phyloP scores from a whole-genome alignment of 2,888 invertebrate genomes.

The Hydriomena furcata region DNA sequence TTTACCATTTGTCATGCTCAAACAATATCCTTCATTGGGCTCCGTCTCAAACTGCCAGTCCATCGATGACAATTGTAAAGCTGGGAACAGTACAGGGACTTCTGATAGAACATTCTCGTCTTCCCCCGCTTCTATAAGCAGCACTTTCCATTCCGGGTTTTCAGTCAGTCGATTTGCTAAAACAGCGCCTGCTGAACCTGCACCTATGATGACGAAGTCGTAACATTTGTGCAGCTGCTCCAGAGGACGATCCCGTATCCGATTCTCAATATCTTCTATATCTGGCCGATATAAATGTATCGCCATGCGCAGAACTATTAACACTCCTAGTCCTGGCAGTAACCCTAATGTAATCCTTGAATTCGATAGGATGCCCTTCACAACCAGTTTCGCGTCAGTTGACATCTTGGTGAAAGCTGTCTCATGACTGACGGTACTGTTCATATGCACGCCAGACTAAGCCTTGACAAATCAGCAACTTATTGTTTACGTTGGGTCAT shows the following conservation, averaged over 20 bases:
- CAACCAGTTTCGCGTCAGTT: slow-evolving; percentile 46
- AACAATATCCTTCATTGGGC: slow-evolving; percentile 86
- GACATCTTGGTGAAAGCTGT: slow-evolving; percentile 48
- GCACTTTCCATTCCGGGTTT: slow-evolving; percentile 87
- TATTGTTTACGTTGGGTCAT: slow-evolving; percentile 45
- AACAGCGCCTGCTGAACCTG: slow-evolving; percentile 92
- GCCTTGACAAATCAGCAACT: slow-evolving; percentile 41
- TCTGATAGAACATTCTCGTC: slow-evolving; percentile 89
- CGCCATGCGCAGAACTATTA: slow-evolving; percentile 85
- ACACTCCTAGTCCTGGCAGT: slow-evolving; percentile 85
- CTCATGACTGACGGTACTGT: slow-evolving; percentile 27
- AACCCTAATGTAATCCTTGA: slow-evolving; percentile 86
- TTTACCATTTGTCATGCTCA: slow-evolving; percentile 85
- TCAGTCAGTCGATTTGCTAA: slow-evolving; percentile 91
- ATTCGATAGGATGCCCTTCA: slow-evolving; percentile 79
- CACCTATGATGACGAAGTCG: slow-evolving; percentile 92
- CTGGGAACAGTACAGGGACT: slow-evolving; percentile 87
- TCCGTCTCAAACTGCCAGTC: slow-evolving; percentile 94
- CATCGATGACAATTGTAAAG: slow-evolving; percentile 87
- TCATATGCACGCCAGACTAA: slow-evolving; percentile 36
- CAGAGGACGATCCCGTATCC: slow-evolving; percentile 82
- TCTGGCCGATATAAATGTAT: slow-evolving; percentile 87
- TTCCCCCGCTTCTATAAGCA: slow-evolving; percentile 91
- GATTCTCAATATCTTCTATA: slow-evolving; percentile 86
- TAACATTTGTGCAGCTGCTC: slow-evolving; percentile 84